These are phyloP conservation scores for Notechis scutatus DNA, from an alignment of 2,113 vertebrate genomes.

Conservation along the genomic window DNA sequence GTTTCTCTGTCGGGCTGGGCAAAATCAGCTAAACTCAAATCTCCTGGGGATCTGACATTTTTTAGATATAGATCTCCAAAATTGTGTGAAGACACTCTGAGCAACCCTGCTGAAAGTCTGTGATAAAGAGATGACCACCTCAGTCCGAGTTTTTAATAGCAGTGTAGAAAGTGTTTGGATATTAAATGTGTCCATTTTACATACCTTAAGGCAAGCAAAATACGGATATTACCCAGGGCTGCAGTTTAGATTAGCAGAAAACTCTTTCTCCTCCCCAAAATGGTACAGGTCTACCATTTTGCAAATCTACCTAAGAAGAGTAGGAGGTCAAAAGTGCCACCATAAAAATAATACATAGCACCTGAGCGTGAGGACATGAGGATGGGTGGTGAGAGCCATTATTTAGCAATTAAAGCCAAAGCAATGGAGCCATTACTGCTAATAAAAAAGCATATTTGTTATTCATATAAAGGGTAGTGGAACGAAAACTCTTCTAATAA, in stretches of 20 bases:
- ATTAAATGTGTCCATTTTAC: neutral
- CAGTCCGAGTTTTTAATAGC: neutral
- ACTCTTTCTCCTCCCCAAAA: neutral
- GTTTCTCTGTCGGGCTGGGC: neutral
- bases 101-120: neutral
- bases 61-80: neutral
- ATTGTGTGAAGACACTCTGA: neutral
- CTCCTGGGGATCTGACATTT: neutral
- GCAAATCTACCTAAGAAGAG: neutral
- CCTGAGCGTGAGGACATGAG: slow-evolving; percentile 32
- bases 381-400: slow-evolving; percentile 47
- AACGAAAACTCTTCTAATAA: neutral
- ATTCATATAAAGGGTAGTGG: slow-evolving; percentile 4
- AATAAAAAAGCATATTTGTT: slow-evolving; percentile 11
- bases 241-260: neutral
- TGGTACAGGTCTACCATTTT: neutral
- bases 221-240: neutral
- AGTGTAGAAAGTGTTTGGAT: neutral
- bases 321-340: neutral
- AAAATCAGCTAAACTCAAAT: neutral
- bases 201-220: neutral
- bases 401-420: slow-evolving; percentile 47
- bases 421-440: slow-evolving; percentile 34
- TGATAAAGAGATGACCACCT: neutral
- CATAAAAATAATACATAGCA: slow-evolving; percentile 59